phyloP scores from a whole-genome alignment of 2,113 vertebrate genomes.

The Struthidea cinerea region DNA sequence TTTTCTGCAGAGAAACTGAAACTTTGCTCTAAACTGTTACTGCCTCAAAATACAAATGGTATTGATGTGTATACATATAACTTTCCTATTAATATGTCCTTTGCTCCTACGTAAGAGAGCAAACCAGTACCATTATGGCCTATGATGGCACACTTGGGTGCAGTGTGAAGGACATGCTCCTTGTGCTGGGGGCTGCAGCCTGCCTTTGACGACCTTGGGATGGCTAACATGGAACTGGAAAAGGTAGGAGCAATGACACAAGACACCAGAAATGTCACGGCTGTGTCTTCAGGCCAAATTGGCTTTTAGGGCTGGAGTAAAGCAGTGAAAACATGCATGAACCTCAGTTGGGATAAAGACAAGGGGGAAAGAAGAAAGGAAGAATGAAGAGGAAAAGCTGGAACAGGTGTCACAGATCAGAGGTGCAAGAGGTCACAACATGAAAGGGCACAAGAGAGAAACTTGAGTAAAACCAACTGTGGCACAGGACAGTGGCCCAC shows the following conservation, averaged over 20 bases:
- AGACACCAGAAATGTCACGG: neutral
- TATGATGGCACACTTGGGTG: accelerated
- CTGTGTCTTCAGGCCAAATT: neutral
- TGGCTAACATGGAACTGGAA: neutral
- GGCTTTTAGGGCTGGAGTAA: neutral
- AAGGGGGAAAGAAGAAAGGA: neutral
- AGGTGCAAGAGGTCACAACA: neutral
- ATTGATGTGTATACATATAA: neutral
- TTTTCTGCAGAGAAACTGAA: neutral
- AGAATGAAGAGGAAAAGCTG: neutral
- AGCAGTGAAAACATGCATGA: neutral
- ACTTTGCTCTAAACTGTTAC: neutral
- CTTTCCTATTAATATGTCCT: neutral
- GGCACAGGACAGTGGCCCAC: neutral
- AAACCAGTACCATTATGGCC: neutral
- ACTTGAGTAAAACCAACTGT: neutral
- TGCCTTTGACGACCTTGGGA: neutral
- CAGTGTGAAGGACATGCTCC: neutral
- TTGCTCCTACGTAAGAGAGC: neutral
- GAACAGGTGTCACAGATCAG: neutral
- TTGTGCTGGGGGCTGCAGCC: neutral
- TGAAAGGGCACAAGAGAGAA: neutral
- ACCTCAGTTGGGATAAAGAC: neutral
- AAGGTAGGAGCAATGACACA: neutral
- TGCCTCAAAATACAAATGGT: neutral